phyloP scores from a whole-genome alignment of 2,113 vertebrate genomes.

The Ictalurus furcatus region DNA sequence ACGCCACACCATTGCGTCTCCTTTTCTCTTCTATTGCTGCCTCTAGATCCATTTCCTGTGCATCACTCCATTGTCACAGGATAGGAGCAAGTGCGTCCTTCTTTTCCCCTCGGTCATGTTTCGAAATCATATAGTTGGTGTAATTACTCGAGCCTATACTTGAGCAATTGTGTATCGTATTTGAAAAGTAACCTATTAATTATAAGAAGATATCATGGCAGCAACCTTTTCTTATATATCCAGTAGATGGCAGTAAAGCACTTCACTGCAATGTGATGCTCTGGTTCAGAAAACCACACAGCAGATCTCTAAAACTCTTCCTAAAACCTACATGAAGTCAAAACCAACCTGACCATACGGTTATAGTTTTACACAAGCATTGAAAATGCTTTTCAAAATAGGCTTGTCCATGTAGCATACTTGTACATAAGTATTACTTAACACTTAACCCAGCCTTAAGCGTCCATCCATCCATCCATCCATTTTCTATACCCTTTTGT shows the following conservation, averaged over 20 bases:
- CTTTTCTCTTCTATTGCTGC: not conserved
- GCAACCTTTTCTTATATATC: not conserved
- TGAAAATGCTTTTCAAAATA: not conserved
- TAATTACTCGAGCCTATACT: not conserved
- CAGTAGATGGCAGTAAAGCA: slow-evolving; percentile 37
- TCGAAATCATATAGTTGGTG: too few species aligned
- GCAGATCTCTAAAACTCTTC: too few species aligned
- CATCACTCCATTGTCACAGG: not conserved
- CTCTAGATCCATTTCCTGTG: not conserved
- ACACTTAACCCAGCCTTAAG: not conserved
- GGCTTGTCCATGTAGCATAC: not conserved
- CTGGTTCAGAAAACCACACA: not conserved
- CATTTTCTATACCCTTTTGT: not conserved
- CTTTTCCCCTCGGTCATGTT: too few species aligned
- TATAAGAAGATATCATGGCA: not conserved
- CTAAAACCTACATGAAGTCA: not conserved
- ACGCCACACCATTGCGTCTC: not conserved
- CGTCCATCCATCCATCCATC: too few species aligned
- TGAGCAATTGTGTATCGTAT: not conserved
- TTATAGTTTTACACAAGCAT: not conserved
- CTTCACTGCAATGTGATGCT: not conserved
- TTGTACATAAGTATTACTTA: not conserved
- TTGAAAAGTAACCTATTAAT: not conserved
- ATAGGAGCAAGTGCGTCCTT: too few species aligned
- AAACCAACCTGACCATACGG: not conserved